Percentiles rank a stretch among this genome's conserved stretches.
Evolutionary conservation across 1,140 invertebrate species (phyloP).

Genomic region (Zaprionus gabonicus): DNA sequence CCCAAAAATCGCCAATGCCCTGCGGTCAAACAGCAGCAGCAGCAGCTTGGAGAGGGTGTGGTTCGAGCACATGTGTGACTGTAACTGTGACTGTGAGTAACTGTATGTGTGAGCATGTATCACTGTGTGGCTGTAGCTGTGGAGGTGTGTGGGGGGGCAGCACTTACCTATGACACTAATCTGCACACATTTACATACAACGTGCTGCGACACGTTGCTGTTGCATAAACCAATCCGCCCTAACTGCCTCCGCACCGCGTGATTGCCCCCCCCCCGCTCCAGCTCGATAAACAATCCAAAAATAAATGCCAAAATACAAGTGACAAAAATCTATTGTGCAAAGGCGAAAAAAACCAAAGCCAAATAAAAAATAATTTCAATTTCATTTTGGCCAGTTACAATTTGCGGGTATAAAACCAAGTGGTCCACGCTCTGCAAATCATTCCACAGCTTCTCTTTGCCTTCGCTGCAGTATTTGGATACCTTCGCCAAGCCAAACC

Average conservation of each 20-base stretch:
- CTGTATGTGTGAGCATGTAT: background rate
- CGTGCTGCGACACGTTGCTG: constrained; percentile 27
- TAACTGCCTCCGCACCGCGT: constrained; percentile 25
- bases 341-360: constrained; percentile 39
- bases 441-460: constrained; percentile 68
- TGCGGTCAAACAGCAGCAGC: constrained; percentile 50
- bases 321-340: constrained; percentile 70
- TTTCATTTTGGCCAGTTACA: constrained; percentile 41
- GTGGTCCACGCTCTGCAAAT: constrained; percentile 56
- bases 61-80: background rate
- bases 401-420: constrained; percentile 63
- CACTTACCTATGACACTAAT: constrained; percentile 72
- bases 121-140: background rate
- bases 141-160: background rate
- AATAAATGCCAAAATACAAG: constrained; percentile 43
- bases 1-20: constrained; percentile 44
- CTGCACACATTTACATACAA: constrained; percentile 60
- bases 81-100: background rate
- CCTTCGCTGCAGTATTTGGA: constrained; percentile 56
- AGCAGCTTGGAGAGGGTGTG: constrained; percentile 42
- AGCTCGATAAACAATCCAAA: constrained; percentile 56
- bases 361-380: constrained; percentile 47
- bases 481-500: constrained; percentile 43
- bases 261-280: constrained; percentile 48
- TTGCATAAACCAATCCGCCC: constrained; percentile 72